Conservation (phyloP, 1,140 invertebrate species). For the Drosophila rufa region DNA sequence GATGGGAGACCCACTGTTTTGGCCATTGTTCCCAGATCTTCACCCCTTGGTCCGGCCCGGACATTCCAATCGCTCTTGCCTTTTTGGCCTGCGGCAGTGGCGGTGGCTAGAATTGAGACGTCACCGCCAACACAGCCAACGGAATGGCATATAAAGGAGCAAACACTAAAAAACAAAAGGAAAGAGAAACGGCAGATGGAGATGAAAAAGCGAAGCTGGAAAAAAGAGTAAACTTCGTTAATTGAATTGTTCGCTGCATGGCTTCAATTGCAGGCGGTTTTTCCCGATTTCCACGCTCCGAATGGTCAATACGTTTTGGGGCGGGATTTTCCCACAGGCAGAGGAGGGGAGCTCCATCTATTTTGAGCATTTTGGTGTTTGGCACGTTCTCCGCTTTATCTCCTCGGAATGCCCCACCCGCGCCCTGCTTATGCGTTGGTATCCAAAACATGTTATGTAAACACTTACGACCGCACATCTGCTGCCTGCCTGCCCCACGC, state of each 20-base stretch:
- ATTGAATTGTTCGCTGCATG: slow-evolving; percentile 77
- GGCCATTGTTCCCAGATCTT: slow-evolving; percentile 5
- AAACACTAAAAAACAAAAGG: slow-evolving; percentile 3
- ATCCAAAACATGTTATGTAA: slow-evolving; percentile 80
- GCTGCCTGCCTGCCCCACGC: slow-evolving; percentile 23
- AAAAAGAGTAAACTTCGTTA: slow-evolving; percentile 67
- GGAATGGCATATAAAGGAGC: slow-evolving; percentile 39
- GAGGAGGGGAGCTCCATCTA: slow-evolving; percentile 28
- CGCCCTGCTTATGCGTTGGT: slow-evolving; percentile 55
- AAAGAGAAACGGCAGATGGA: not conserved
- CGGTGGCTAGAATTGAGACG: slow-evolving; percentile 74
- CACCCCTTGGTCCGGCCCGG: slow-evolving; percentile 3
- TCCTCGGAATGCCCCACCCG: slow-evolving; percentile 5
- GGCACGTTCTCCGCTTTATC: slow-evolving; percentile 71
- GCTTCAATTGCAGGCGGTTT: slow-evolving; percentile 64
- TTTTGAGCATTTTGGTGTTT: slow-evolving; percentile 66
- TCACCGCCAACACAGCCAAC: slow-evolving; percentile 63
- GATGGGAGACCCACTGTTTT: slow-evolving; percentile 1
- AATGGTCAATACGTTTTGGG: slow-evolving; percentile 17
- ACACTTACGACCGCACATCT: slow-evolving; percentile 81
- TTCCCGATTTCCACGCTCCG: slow-evolving; percentile 1
- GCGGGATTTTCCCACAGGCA: not conserved
- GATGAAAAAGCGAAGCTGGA: slow-evolving; percentile 4
- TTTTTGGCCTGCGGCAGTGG: slow-evolving; percentile 52
- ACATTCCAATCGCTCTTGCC: slow-evolving; percentile 53